Conservation (phyloP, 2,797 vertebrate species). For the Periophthalmus magnuspinnatus region DNA sequence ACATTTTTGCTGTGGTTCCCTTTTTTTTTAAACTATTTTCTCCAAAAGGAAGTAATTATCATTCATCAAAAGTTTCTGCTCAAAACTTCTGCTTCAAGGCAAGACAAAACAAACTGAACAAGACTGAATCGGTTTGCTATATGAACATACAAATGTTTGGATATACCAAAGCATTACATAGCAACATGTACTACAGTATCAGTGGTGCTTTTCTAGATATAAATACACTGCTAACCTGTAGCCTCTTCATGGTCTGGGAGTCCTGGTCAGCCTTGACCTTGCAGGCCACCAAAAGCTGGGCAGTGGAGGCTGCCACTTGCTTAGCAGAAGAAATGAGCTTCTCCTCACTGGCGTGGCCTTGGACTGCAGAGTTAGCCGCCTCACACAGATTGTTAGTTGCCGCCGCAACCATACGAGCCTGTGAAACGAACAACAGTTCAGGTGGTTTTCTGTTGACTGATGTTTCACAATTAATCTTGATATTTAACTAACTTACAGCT, state of each 20-base stretch:
- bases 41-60: not conserved
- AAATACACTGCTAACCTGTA: constrained; percentile 77
- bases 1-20: not conserved
- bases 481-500: constrained; percentile 81
- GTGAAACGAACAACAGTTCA: not conserved
- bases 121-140: not conserved
- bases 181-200: not conserved
- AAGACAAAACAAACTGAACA: not conserved
- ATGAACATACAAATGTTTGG: not conserved
- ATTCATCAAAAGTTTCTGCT: not conserved
- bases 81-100: not conserved
- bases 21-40: not conserved
- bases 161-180: not conserved
- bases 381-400: constrained; percentile 97
- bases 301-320: constrained; percentile 96
- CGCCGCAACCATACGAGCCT: constrained; percentile 98
- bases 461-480: not conserved
- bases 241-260: constrained; percentile 96
- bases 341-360: constrained; percentile 97
- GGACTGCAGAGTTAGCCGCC: constrained; percentile 94
- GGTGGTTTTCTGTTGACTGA: not conserved
- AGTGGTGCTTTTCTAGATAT: not conserved
- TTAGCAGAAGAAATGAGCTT: constrained; percentile 98
- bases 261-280: constrained; percentile 98
- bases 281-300: constrained; percentile 95